Evolutionary conservation across 2,113 vertebrate genomes (phyloP).

Genomic region (Macroglossus sobrinus): DNA sequence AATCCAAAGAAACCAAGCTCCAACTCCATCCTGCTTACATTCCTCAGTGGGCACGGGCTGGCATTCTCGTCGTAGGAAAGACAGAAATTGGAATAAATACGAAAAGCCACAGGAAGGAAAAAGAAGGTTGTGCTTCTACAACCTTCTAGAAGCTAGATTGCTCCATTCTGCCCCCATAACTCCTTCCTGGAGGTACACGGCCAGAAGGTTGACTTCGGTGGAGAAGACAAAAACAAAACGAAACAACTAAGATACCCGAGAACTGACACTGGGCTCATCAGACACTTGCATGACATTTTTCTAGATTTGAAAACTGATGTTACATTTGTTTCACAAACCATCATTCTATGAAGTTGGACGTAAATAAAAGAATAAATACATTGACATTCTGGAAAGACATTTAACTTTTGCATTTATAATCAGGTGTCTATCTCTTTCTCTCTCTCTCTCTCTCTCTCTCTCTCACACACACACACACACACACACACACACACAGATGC

Average conservation of each 20-base stretch:
- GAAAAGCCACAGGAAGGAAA: neutral
- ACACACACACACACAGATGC: neutral
- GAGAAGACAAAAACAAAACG: neutral
- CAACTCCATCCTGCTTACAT: too few species aligned
- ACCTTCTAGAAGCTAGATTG: fast-evolving
- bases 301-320: neutral
- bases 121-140: neutral
- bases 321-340: neutral
- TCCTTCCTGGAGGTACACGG: neutral
- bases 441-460: neutral
- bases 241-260: neutral
- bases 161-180: fast-evolving
- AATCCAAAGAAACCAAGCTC: neutral
- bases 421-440: neutral
- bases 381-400: neutral
- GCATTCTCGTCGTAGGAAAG: neutral
- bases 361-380: neutral
- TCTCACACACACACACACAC: neutral
- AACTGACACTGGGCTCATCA: neutral
- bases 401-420: neutral
- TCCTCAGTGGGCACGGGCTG: too few species aligned
- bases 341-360: neutral
- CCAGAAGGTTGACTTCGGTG: neutral
- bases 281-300: neutral
- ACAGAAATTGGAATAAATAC: too few species aligned